Evolutionary conservation across 2,888 invertebrate species (phyloP), one percentile per base, ranked within the genome.

Genomic region (Eupithecia subumbrata): DNA sequence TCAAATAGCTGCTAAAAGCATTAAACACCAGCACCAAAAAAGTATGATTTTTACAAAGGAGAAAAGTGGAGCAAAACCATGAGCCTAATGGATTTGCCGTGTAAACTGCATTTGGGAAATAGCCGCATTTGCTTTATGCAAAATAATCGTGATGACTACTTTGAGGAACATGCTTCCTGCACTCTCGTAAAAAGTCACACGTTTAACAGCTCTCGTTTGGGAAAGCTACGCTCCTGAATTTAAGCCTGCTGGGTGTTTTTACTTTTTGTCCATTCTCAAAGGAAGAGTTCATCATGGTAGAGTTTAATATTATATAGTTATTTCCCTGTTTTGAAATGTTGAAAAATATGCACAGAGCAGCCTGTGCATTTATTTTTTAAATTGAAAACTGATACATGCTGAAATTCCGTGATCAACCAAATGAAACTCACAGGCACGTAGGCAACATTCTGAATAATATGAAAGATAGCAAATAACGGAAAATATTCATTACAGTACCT

Each of bases 1-100:
- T 56, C 12, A 56, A 56, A 56, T 22, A 12, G 9, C 56, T 12
- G 12, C 22, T 12, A 22, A 56, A 56, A 56, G 63, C 25, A 63
- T 30, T 52, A 52, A n/a, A 52, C n/a, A 52, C 52, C n/a, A 7
- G 16, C 63, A 63, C 16, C 30, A 30, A 63, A 63, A 63, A 30
- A 63, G 18, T 30, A 16, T 30, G 37, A 82, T 85, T 84, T n/a
- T 85, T 85, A 82, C 76, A 73, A 76, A 72, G 71, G 43, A 69
- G 43, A 71, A 69, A 72, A 74, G 74, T 73, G 71, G 63, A 63
- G 72, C 76, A 72, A 72, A 78, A 82, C 84, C 84, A 85, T 86
- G 86, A 88, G 85, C 87, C 88, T 91, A 92, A 92, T 91, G 92
- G 90, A 90, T 88, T 91, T 89, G 86, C 83, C 89, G 81, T 91